A percentile compares a stretch with the other conserved stretches of the same genome.
Conservation (phyloP, 2,797 vertebrate species). For the Buceros bicornis region DNA sequence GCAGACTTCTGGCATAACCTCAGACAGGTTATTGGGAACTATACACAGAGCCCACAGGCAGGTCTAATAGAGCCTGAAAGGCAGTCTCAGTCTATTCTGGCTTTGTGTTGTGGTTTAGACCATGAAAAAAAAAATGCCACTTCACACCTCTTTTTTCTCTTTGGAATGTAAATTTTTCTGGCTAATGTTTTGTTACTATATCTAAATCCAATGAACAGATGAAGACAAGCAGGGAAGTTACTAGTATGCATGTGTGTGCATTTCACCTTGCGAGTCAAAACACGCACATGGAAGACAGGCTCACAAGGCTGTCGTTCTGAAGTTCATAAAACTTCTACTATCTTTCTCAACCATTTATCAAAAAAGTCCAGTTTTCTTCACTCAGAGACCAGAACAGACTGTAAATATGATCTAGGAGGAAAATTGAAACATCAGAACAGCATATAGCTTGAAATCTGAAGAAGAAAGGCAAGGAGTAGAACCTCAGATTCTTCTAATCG, state of each 20-base stretch:
- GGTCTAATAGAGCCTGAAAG: background rate
- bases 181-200: background rate
- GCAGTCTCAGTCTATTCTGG: background rate
- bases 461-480: background rate
- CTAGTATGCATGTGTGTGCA: accelerated
- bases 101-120: background rate
- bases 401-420: background rate
- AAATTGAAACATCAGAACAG: background rate
- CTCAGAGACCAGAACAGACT: background rate
- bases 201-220: background rate
- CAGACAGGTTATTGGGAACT: background rate
- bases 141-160: background rate
- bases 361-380: background rate
- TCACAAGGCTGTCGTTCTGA: background rate
- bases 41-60: background rate
- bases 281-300: accelerated
- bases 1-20: background rate
- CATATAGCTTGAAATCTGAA: background rate
- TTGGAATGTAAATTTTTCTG: background rate
- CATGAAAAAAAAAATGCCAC: background rate
- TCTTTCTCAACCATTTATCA: background rate
- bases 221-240: background rate
- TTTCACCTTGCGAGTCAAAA: background rate
- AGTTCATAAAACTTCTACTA: background rate
- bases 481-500: background rate